These are phyloP conservation scores for Lycodopsis pacificus DNA, from an alignment of 2,797 vertebrate genomes.

Conservation along the genomic window DNA sequence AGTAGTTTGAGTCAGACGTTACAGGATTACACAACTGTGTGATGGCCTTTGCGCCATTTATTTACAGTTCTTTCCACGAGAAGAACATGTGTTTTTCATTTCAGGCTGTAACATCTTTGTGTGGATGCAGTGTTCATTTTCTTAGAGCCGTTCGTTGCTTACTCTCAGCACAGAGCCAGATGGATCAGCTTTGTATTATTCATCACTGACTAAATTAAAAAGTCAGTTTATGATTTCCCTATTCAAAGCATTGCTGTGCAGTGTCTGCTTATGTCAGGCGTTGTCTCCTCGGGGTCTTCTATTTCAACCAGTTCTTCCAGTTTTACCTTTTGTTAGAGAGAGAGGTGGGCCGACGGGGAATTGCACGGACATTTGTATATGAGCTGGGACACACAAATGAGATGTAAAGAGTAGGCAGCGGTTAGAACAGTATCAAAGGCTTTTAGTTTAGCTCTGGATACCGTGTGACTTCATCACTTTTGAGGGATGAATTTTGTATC, in stretches of 20 bases:
- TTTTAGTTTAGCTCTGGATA: constrained; percentile 8
- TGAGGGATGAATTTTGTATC: constrained; percentile 1
- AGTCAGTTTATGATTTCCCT: constrained; percentile 12
- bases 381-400: constrained; percentile 61
- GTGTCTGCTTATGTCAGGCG: not conserved
- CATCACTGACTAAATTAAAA: not conserved
- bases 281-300: not conserved
- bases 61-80: not conserved
- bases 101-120: not conserved
- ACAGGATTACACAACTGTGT: constrained; percentile 3
- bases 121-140: constrained; percentile 2
- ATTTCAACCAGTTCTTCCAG: constrained; percentile 48
- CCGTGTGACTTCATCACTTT: not conserved
- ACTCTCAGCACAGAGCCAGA: not conserved
- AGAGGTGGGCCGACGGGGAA: not conserved
- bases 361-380: constrained; percentile 42
- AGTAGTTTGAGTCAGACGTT: constrained; percentile 9
- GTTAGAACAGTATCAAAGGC: not conserved
- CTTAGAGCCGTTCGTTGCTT: not conserved
- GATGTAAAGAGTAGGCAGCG: constrained; percentile 50
- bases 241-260: not conserved
- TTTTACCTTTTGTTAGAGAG: constrained; percentile 19
- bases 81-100: constrained; percentile 22
- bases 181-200: not conserved
- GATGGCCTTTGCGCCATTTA: not conserved